Base-by-base conservation (phyloP, 2,113 vertebrate genomes). In the Diglossa brunneiventris region DNA sequence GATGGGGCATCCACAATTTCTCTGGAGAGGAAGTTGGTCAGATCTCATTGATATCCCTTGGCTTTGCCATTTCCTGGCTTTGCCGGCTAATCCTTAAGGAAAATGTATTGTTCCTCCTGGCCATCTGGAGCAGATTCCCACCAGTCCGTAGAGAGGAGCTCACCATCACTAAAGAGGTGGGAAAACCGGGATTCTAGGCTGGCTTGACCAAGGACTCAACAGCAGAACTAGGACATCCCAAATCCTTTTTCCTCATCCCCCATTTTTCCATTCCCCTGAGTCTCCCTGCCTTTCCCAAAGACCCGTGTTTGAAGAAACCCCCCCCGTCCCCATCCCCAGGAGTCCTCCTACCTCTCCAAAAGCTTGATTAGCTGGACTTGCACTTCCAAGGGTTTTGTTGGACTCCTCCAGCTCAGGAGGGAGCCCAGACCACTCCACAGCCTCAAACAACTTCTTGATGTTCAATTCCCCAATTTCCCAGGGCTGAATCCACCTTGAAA, bases 401-500 rank as follows among this genome's bases (percentile, higher is more conserved):
- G 81, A 69, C 53, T 89, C 46, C 74, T 92, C 50, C 11, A 10
- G 55, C 93, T 97, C 81, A 56, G 81, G 87, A 95, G 84, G 89
- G 68, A 92, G 87, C 30, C 6, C 70, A 83, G 81, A 79, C 91
- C 67, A 79, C n/a, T 94, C 83, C 26, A 11, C 84, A 82, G 81
- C 87, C 93, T 97, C 93, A 95, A 87, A 92, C 93, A 92, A 83
- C 93, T 89, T 91, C 93, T 94, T 92, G 89, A 94, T 95, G 91
- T 96, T 92, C 75, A 94, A 95, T 95, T 95, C 85, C 50, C 55
- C 96, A 87, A 85, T 96, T 86, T 96, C 63, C 82, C 81, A 58
- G 67, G 4, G 28, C 78, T 94, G 96, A 95, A 96, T 94, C 87
- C 87, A 95, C 94, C 96, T 97, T 96, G 96, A 97, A 97, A 97